Base-by-base conservation (phyloP, 1,140 invertebrate species). In the Temnothorax curvispinosus region DNA sequence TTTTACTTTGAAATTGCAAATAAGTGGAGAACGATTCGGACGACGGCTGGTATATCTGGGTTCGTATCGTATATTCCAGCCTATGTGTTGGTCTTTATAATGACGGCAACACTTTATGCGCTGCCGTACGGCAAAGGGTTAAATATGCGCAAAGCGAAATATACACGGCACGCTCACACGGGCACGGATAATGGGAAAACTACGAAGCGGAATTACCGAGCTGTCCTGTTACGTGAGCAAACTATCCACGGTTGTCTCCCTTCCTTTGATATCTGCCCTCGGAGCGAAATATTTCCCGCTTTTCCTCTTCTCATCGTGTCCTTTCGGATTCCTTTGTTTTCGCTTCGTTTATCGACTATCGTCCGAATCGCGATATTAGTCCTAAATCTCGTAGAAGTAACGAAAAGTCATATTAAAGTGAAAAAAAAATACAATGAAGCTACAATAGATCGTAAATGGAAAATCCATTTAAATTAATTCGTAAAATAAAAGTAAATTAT, bases 271-370 rank as follows among this genome's bases (percentile, higher is more conserved):
- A 85, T 77, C 60, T 67, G 82, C 74, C 47, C 38, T 65, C 71
- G 60, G 41, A 9, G 60, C 18, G 75, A 76, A 76, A 85, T 85
- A 64, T 78, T 67, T 78, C 50, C 60, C n/a, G 74, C 74, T 64
- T 52, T 65, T 65, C 74, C 58, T 35, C 27, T 9, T 21, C 3
- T 21, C 21, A 21, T 21, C 72, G n/a, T 32, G 47, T 18, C 32
- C 44, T 27, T 15, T 3, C 27, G 32, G 50, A 38, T 56, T 27
- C 21, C 62, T 35, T 67, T 86, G 44, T 84, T 91, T 89, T 88
- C 71, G 82, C 88, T 88, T 56, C 56, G 86, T 87, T 89, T 88
- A 84, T 89, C 84, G 41, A 27, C 76, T 86, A 87, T 60, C 60
- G 71, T 86, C 85, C 67, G 74, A 78, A 50, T 56, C 38, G 58